Conservation (phyloP, 2,113 vertebrate genomes). For the Pan paniscus region DNA sequence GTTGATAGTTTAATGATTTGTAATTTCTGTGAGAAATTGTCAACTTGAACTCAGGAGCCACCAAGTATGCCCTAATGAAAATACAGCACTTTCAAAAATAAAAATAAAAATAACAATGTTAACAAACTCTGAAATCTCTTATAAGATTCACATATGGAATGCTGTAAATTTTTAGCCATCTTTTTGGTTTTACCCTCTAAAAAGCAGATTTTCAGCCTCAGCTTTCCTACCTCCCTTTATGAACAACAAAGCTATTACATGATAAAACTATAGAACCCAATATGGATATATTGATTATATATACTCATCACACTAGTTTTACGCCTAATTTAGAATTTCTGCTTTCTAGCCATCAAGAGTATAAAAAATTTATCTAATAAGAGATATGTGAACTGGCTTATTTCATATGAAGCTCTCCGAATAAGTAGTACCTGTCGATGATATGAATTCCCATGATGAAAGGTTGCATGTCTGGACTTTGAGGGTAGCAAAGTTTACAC, state of each 20-base stretch:
- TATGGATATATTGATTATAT: conserved; percentile 8
- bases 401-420: conserved; percentile 71
- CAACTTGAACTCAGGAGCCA: conserved; percentile 55
- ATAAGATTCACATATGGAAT: conserved; percentile 13
- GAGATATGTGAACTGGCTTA: conserved; percentile 65
- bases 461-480: conserved; percentile 94
- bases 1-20: conserved; percentile 47
- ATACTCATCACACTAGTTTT: conserved; percentile 44
- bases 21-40: conserved; percentile 37
- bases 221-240: conserved; percentile 44
- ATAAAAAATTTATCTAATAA: conserved; percentile 45
- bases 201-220: conserved; percentile 26
- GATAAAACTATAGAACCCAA: conserved; percentile 51
- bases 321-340: conserved; percentile 42
- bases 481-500: conserved; percentile 97
- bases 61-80: conserved; percentile 42
- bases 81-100: conserved; percentile 41
- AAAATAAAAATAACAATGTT: conserved; percentile 45
- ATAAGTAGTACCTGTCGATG: conserved; percentile 93
- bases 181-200: conserved; percentile 13
- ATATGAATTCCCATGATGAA: conserved; percentile 99
- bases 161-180: conserved; percentile 3
- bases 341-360: conserved; percentile 56
- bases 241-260: conserved; percentile 25
- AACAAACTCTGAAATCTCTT: conserved; percentile 29